A percentile compares a stretch with the other conserved stretches of the same genome.
Evolutionary conservation across 2,113 vertebrate genomes (phyloP).

Genomic region (Calonectris borealis): DNA sequence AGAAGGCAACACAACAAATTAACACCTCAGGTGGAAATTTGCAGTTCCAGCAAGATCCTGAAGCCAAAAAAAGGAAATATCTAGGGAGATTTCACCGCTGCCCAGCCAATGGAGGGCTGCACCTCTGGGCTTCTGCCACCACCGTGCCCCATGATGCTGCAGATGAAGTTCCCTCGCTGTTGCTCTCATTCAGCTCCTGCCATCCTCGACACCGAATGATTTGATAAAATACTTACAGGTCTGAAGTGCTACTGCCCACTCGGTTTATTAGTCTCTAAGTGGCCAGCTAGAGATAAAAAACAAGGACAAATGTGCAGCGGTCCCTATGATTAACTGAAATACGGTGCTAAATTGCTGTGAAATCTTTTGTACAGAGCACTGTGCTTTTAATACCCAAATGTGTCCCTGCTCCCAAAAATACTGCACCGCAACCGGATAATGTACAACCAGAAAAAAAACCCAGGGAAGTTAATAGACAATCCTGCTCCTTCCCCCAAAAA

Average conservation of each 20-base stretch:
- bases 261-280: not conserved
- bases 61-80: not conserved
- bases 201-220: rapidly evolving
- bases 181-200: not conserved
- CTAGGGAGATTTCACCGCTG: not conserved
- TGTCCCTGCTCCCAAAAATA: not conserved
- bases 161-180: not conserved
- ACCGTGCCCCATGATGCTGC: rapidly evolving
- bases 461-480: not conserved
- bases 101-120: not conserved
- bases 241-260: not conserved
- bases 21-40: rapidly evolving
- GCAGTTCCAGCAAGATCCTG: not conserved
- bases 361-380: not conserved
- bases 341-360: not conserved
- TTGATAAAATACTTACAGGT: not conserved
- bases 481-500: not conserved
- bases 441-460: not conserved
- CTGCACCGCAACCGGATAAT: not conserved
- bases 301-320: not conserved
- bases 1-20: not conserved
- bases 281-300: not conserved
- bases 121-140: not conserved
- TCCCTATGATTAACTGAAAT: not conserved
- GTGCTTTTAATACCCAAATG: not conserved